These are phyloP conservation scores for Aphaenogaster ashmeadi DNA, from an alignment of 1,140 invertebrate genomes.

Conservation along the genomic window DNA sequence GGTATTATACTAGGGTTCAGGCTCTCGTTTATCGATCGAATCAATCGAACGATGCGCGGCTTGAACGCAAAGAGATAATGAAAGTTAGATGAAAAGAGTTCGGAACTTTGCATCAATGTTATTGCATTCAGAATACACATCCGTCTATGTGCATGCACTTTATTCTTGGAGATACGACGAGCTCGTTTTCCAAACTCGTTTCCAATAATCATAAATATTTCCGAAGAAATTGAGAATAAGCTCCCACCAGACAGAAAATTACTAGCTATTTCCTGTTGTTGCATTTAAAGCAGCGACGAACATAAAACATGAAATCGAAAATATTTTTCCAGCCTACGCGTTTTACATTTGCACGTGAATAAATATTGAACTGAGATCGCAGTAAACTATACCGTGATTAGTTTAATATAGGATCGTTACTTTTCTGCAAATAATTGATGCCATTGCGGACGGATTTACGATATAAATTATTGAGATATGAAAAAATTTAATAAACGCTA, in stretches of 20 bases:
- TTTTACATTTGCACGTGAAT: conserved; percentile 22
- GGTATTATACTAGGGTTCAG: not conserved
- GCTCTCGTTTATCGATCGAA: not conserved
- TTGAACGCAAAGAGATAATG: conserved; percentile 32
- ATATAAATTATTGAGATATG: conserved; percentile 13
- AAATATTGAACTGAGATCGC: conserved; percentile 51
- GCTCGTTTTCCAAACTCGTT: not conserved
- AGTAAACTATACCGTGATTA: conserved; percentile 12
- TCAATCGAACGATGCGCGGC: not conserved
- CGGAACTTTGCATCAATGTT: conserved; percentile 27
- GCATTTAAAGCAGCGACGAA: not conserved
- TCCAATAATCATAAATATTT: conserved; percentile 35
- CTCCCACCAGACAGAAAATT: not conserved
- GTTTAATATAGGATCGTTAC: conserved; percentile 26
- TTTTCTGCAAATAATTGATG: conserved; percentile 39
- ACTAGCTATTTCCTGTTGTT: conserved; percentile 16
- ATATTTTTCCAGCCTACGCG: conserved; percentile 29
- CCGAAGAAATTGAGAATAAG: conserved; percentile 17
- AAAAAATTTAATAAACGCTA: conserved; percentile 32
- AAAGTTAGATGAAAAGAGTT: conserved; percentile 25
- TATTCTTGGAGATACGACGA: conserved; percentile 12
- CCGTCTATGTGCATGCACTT: not conserved
- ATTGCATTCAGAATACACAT: conserved; percentile 40
- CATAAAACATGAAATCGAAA: conserved; percentile 16
- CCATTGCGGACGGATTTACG: conserved; percentile 19